phyloP scores from a whole-genome alignment of 2,113 vertebrate genomes.

The Notothenia coriiceps region DNA sequence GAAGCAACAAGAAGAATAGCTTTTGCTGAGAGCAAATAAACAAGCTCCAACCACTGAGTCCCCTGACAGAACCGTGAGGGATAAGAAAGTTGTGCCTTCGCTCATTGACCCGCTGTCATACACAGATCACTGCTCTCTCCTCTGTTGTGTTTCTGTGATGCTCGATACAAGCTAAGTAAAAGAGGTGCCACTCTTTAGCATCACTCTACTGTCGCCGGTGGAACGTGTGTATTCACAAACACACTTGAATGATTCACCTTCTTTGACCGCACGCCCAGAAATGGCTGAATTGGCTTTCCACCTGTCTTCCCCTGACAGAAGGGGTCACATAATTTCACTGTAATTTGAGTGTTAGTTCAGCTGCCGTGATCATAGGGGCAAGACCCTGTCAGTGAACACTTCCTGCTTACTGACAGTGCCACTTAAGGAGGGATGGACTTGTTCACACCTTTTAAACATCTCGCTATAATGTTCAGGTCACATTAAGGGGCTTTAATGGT shows the following conservation, averaged over 20 bases:
- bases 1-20: neutral
- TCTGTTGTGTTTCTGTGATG: neutral
- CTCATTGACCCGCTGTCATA: neutral
- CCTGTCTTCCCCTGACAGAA: conserved; percentile 5
- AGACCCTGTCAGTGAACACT: conserved; percentile 14
- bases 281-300: neutral
- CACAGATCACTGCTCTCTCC: neutral
- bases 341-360: conserved; percentile 24
- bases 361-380: conserved; percentile 4
- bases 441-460: neutral
- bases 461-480: neutral
- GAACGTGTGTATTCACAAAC: neutral
- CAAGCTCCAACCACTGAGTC: neutral
- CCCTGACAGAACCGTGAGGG: neutral
- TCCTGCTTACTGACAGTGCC: neutral
- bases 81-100: neutral
- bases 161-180: neutral
- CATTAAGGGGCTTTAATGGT: neutral
- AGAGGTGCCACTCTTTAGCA: neutral
- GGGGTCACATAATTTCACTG: conserved; percentile 36
- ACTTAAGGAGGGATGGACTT: neutral
- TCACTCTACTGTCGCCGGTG: neutral
- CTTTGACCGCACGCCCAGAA: conserved; percentile 8
- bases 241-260: neutral
- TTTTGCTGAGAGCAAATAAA: neutral